Evolutionary conservation across 2,888 invertebrate species (phyloP).

Genomic region (Abrostola triplasia): DNA sequence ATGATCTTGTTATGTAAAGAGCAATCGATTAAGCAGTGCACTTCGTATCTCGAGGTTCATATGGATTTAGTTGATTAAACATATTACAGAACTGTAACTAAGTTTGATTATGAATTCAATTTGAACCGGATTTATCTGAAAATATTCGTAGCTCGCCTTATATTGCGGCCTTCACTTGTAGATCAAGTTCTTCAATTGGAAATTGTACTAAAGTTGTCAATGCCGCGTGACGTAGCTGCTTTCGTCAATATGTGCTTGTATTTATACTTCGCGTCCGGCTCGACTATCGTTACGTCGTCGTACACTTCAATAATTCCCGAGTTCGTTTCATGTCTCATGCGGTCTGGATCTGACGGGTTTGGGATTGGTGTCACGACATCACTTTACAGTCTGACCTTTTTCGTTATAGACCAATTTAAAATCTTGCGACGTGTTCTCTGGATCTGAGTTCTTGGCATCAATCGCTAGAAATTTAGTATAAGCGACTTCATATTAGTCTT

Average conservation of each 20-base stretch:
- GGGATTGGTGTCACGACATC: conserved; percentile 30
- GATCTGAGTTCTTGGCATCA: background rate
- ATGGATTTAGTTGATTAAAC: conserved; percentile 8
- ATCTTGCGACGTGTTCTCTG: conserved; percentile 5
- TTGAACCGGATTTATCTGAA: conserved; percentile 31
- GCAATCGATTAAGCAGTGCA: conserved; percentile 22
- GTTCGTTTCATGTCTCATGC: conserved; percentile 24
- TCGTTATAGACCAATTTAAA: conserved; percentile 8
- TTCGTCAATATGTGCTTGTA: conserved; percentile 49
- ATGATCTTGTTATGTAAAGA: conserved; percentile 32
- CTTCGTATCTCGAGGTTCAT: conserved; percentile 8
- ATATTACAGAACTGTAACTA: background rate
- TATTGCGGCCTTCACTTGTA: conserved; percentile 27
- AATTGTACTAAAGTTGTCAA: conserved; percentile 53
- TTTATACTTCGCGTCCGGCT: conserved; percentile 46
- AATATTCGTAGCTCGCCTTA: conserved; percentile 22
- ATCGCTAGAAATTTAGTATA: background rate
- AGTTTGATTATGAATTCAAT: conserved; percentile 15
- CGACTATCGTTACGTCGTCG: conserved; percentile 40
- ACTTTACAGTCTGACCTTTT: conserved; percentile 16
- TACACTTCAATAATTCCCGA: conserved; percentile 43
- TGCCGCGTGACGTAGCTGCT: conserved; percentile 54
- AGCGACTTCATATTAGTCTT: background rate
- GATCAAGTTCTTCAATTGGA: conserved; percentile 39
- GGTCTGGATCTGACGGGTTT: conserved; percentile 20